Percentiles rank a stretch among this genome's conserved stretches.
Evolutionary conservation across 2,888 invertebrate genomes (phyloP).

Genomic region (Endomychus coccineus): DNA sequence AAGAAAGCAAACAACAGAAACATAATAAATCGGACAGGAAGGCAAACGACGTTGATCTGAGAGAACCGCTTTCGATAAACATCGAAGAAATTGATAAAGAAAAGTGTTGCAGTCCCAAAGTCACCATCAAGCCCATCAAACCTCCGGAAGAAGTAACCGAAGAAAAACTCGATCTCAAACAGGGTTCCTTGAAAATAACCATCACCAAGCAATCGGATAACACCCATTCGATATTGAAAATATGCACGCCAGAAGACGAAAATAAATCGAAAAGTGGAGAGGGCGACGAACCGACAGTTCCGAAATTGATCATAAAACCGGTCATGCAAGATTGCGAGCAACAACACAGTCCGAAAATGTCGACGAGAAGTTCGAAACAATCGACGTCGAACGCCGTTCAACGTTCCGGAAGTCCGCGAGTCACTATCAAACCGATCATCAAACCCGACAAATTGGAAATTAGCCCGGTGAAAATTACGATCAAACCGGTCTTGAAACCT

Average conservation of each 20-base stretch:
- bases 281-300: slow-evolving; percentile 22
- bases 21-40: too few relatives aligned
- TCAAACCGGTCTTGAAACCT: slow-evolving; percentile 18
- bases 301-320: slow-evolving; percentile 36
- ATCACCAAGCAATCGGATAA: slow-evolving; percentile 41
- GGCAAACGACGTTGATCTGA: slow-evolving; percentile 12
- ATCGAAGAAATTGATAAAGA: slow-evolving; percentile 31
- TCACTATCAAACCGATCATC: slow-evolving; percentile 45
- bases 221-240: slow-evolving; percentile 40
- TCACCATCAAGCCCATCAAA: slow-evolving; percentile 42
- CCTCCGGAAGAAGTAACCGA: slow-evolving; percentile 29
- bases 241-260: slow-evolving; percentile 34
- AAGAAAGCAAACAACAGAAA: too few relatives aligned
- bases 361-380: slow-evolving; percentile 35
- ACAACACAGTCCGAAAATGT: slow-evolving; percentile 43
- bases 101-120: slow-evolving; percentile 37
- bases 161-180: slow-evolving; percentile 27
- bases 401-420: slow-evolving; percentile 39
- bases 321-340: slow-evolving; percentile 30
- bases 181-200: slow-evolving; percentile 39
- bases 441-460: slow-evolving; percentile 32
- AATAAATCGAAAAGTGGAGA: slow-evolving; percentile 17
- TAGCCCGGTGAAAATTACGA: slow-evolving; percentile 29
- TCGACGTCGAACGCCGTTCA: slow-evolving; percentile 31
- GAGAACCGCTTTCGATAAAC: slow-evolving; percentile 24